Evolutionary conservation across 2,888 invertebrate species (phyloP), one percentile per base, ranked within the genome.

Genomic region (Romanomermis culicivorax): DNA sequence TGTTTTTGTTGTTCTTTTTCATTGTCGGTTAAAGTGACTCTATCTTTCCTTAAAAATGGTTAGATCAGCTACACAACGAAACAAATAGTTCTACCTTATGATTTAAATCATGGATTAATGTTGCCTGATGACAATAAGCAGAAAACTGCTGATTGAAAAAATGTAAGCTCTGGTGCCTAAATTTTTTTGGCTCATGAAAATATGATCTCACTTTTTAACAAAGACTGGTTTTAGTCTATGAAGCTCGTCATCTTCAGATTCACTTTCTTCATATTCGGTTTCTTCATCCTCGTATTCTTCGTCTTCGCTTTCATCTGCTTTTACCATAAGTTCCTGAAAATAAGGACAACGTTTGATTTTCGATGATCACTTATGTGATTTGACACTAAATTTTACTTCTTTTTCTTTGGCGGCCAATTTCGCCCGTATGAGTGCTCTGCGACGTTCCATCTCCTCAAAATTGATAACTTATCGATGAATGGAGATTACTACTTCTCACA

Each of bases 11-110:
- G 79, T 71, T 89, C 86, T 50, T 83, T 81, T 64, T 95, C 93
- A 62, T 83, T 82, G 69, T 97, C 95, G 61, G 86, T 83, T 23
- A 95, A 82, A 0, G 95, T 95, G 60, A 95, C 82, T 56, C 97
- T 77, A 64, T 97, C 93, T 56, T 81, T 80, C 62, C 73, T 74
- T 23, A 56, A 60, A 52, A 17, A n/a, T n/a, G n/a, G n/a, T n/a
- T n/a, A n/a, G n/a, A n/a, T n/a, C n/a, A n/a, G n/a, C n/a, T n/a
- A n/a, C n/a, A n/a, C n/a, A n/a, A n/a, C n/a, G n/a, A 36, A 36
- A 36, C 36, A 36, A 36, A 36, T 36, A n/a, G n/a, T n/a, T n/a
- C n/a, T n/a, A n/a, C n/a, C n/a, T n/a, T n/a, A n/a, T n/a, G n/a
- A n/a, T n/a, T n/a, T n/a, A n/a, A n/a, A n/a, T n/a, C n/a, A n/a